phyloP scores from a whole-genome alignment of 1,140 invertebrate species.

The Drosophila rhopaloa region DNA sequence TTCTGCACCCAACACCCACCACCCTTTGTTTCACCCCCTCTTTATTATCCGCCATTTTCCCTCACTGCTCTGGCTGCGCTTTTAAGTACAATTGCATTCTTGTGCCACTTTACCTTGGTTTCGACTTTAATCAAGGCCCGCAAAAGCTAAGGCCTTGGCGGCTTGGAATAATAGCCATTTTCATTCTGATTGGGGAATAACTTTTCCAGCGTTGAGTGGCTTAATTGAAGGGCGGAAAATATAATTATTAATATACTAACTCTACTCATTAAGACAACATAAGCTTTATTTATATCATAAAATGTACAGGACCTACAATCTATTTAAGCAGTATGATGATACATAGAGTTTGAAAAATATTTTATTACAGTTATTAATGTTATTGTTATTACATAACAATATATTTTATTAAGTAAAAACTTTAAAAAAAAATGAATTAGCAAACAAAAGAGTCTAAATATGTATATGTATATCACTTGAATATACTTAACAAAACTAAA shows the following conservation, averaged over 20 bases:
- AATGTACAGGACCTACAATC: too few species aligned
- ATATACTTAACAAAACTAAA: too few species aligned
- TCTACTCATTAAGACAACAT: background rate
- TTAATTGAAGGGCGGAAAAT: background rate
- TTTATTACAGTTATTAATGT: too few species aligned
- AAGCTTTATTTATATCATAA: background rate
- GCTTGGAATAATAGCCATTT: conserved; percentile 12
- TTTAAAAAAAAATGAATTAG: too few species aligned
- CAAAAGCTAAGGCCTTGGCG: conserved; percentile 47
- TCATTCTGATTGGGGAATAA: conserved; percentile 34
- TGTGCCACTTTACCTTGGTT: conserved; percentile 51
- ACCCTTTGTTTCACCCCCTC: background rate
- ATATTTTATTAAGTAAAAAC: too few species aligned
- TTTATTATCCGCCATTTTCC: conserved; percentile 51
- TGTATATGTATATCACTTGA: too few species aligned
- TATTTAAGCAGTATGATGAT: too few species aligned
- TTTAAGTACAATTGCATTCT: conserved; percentile 66
- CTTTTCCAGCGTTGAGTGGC: conserved; percentile 8
- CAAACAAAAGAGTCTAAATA: too few species aligned
- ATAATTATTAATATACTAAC: background rate
- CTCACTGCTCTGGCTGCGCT: conserved; percentile 41
- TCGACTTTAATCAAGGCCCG: conserved; percentile 68
- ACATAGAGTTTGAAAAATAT: too few species aligned
- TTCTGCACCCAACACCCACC: background rate
- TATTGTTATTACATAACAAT: too few species aligned